phyloP scores from a whole-genome alignment of 92 coral and sea anemone species.

The Zoanthus sociatus region DNA sequence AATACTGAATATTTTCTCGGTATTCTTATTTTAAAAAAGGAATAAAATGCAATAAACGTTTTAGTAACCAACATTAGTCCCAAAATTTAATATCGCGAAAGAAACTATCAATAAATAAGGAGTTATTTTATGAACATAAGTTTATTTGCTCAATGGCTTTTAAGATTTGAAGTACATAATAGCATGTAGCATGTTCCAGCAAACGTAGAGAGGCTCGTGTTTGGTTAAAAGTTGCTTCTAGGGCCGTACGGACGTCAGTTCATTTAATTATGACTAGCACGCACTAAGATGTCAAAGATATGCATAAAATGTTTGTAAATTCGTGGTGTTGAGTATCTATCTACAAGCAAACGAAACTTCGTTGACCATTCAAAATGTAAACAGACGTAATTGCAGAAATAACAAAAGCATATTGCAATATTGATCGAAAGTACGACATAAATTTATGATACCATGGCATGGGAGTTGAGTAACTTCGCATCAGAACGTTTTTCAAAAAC shows the following conservation, averaged over 20 bases:
- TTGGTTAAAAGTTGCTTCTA: neutral
- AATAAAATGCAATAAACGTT: neutral
- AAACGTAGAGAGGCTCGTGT: neutral
- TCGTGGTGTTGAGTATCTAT: neutral
- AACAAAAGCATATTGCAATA: slow-evolving; percentile 36
- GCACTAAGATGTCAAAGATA: neutral
- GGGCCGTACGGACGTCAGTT: neutral
- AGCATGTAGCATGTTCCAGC: neutral
- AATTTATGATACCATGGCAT: neutral
- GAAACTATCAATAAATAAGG: neutral
- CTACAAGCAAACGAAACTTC: slow-evolving; percentile 28
- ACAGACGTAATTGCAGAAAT: slow-evolving; percentile 38
- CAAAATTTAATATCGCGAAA: neutral
- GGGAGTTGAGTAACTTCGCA: slow-evolving; percentile 1
- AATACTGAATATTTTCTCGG: neutral
- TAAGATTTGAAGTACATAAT: neutral
- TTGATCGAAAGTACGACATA: slow-evolving; percentile 2
- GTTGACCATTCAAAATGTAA: slow-evolving; percentile 29
- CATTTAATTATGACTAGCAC: neutral
- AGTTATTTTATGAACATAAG: neutral
- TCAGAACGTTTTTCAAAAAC: neutral
- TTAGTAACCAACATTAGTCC: neutral
- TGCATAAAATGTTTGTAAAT: slow-evolving; percentile 17
- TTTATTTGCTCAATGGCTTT: slow-evolving; percentile 14
- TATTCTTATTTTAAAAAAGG: neutral